Percentiles rank a stretch among this genome's conserved stretches.
Conservation (phyloP, 1,140 invertebrate genomes). For the Anastrepha ludens region DNA sequence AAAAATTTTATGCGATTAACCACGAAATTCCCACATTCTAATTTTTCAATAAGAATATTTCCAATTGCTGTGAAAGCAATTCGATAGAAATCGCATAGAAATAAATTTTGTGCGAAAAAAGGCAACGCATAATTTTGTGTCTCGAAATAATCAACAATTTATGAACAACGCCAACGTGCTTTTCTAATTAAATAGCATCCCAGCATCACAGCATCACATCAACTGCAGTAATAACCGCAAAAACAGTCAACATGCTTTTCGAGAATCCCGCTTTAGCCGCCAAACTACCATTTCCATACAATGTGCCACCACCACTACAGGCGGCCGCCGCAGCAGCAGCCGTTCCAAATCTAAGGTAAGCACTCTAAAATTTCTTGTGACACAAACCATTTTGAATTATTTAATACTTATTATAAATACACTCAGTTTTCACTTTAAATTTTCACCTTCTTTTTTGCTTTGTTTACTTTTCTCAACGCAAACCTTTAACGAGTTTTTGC, state of each 20-base stretch:
- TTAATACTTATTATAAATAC: constrained; percentile 4
- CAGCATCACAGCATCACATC: background rate
- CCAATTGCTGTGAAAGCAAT: too few relatives aligned
- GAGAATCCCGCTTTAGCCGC: constrained; percentile 74
- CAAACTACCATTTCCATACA: constrained; percentile 73
- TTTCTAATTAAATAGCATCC: background rate
- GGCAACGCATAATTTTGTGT: too few relatives aligned
- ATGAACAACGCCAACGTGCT: too few relatives aligned
- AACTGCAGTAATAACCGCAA: constrained; percentile 49
- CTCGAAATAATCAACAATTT: too few relatives aligned
- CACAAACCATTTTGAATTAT: background rate
- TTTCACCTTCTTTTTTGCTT: background rate
- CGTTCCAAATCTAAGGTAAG: constrained; percentile 74
- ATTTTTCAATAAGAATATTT: too few relatives aligned
- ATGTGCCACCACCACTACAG: constrained; percentile 73
- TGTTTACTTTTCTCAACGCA: background rate
- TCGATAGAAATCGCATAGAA: too few relatives aligned
- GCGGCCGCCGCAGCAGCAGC: constrained; percentile 72
- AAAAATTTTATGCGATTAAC: too few relatives aligned
- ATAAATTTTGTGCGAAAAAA: too few relatives aligned
- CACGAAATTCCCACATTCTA: too few relatives aligned
- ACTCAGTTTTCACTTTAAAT: background rate
- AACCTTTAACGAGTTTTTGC: background rate
- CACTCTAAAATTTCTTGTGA: background rate
- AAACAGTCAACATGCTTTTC: constrained; percentile 68